phyloP scores from a whole-genome alignment of 2,888 invertebrate genomes.

The Stegophylla sp. region DNA sequence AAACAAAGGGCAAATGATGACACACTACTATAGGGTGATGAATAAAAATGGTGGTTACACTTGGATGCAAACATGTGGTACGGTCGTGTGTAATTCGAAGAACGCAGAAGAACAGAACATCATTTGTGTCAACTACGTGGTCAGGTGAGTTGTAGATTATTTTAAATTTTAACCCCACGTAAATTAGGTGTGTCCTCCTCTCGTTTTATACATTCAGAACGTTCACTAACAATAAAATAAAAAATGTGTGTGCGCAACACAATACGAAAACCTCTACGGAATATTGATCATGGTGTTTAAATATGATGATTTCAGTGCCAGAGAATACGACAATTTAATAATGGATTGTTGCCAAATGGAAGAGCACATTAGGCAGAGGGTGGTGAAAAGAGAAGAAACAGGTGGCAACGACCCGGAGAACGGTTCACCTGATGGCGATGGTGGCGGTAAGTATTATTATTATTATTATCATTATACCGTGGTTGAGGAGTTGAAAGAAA shows the following conservation, averaged over 20 bases:
- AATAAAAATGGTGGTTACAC: slow-evolving; percentile 95
- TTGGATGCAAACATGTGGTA: slow-evolving; percentile 96
- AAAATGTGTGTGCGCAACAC: slow-evolving; percentile 28
- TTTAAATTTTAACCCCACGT: slow-evolving; percentile 34
- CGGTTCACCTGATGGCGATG: slow-evolving; percentile 86
- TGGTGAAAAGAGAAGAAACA: slow-evolving; percentile 83
- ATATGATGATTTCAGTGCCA: slow-evolving; percentile 71
- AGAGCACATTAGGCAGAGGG: slow-evolving; percentile 74
- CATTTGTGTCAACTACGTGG: slow-evolving; percentile 95
- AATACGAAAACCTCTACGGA: slow-evolving; percentile 62
- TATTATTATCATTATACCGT: not conserved
- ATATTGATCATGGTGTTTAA: slow-evolving; percentile 61
- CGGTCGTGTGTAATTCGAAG: slow-evolving; percentile 93
- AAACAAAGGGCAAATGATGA: slow-evolving; percentile 94
- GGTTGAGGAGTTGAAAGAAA: not conserved
- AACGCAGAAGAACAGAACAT: slow-evolving; percentile 97
- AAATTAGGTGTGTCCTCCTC: slow-evolving; percentile 42
- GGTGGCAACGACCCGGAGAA: slow-evolving; percentile 84
- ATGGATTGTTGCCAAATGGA: slow-evolving; percentile 94
- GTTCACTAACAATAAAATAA: slow-evolving; percentile 28
- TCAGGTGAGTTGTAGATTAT: slow-evolving; percentile 74
- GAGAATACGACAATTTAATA: slow-evolving; percentile 87
- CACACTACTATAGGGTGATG: slow-evolving; percentile 94
- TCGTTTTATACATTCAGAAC: slow-evolving; percentile 45
- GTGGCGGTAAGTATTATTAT: slow-evolving; percentile 68